A percentile compares a stretch with the other conserved stretches of the same genome.
phyloP scores from a whole-genome alignment of 1,140 invertebrate species.

The Conus betulinus region DNA sequence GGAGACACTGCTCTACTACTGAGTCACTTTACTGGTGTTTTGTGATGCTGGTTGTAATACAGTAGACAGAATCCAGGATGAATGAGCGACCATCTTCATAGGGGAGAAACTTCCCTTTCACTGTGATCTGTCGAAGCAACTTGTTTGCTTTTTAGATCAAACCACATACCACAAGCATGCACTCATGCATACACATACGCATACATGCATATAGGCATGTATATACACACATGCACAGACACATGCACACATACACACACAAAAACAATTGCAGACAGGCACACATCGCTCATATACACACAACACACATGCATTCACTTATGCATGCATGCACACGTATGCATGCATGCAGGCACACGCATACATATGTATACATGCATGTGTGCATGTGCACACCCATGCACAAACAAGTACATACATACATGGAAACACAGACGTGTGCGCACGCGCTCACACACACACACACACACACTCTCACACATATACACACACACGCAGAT shows the following conservation, averaged over 20 bases:
- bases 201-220: no score
- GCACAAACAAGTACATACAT: neutral
- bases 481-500: neutral
- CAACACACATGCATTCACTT: neutral
- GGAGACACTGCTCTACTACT: no score
- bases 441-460: neutral
- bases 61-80: no score
- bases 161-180: no score
- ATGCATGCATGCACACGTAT: neutral
- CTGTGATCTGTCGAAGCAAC: no score
- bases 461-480: neutral
- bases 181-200: no score
- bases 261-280: neutral
- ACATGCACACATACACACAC: neutral
- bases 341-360: neutral
- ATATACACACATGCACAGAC: neutral
- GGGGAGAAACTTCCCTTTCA: no score
- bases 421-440: neutral
- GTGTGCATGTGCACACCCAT: neutral
- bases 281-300: slow-evolving; percentile 9
- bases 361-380: neutral
- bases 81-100: no score
- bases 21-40: no score
- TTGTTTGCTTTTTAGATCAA: no score
- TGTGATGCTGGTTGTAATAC: no score